Base-by-base conservation (phyloP, 2,113 vertebrate genomes). In the Pygoscelis antarcticus region DNA sequence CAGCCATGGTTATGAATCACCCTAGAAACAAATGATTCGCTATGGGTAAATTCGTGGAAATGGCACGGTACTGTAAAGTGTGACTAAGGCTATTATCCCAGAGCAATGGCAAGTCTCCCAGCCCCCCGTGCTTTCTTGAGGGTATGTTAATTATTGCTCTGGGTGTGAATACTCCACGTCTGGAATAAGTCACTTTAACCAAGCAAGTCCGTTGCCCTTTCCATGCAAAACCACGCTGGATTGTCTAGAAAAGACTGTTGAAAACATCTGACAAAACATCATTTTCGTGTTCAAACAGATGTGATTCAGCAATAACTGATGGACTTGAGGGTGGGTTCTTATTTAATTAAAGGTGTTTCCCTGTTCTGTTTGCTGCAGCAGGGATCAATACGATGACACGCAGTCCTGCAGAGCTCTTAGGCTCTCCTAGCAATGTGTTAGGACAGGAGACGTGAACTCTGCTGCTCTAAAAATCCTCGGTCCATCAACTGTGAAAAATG, bases 11-110 rank as follows among this genome's bases (percentile, higher is more conserved):
- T 78, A 29, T 93, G 94, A 96, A 93, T 96, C 90, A 83, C 32
- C 54, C 77, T 27, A 89, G 95, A 91, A 96, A 97, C 93, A 95
- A 96, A 92, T 21, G 77, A 94, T 96, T 95, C 0, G 66, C 92
- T 62, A 90, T 7, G 93, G 92, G 26, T 87, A 89, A 60, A 90
- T 79, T 40, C 3, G 3, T 93, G 89, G 61, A 95, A 96, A 87
- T 7, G 23, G 75, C 89, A 69, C 1, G 13, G 77, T 52, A 61
- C 74, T 92, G 70, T 58, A 85, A 83, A 93, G 91, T 90, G 94
- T 94, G 80, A 88, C 91, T 75, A 95, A 90, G 47, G 34, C 80
- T 91, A 22, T 94, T 96, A 95, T 85, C 47, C 68, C 84, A 57
- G 55, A 82, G 92, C 79, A 46, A 61, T n/a, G 54, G 64, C 70